Evolutionary conservation across 2,797 vertebrate species (phyloP).

Genomic region (Manis crassicaudata): DNA sequence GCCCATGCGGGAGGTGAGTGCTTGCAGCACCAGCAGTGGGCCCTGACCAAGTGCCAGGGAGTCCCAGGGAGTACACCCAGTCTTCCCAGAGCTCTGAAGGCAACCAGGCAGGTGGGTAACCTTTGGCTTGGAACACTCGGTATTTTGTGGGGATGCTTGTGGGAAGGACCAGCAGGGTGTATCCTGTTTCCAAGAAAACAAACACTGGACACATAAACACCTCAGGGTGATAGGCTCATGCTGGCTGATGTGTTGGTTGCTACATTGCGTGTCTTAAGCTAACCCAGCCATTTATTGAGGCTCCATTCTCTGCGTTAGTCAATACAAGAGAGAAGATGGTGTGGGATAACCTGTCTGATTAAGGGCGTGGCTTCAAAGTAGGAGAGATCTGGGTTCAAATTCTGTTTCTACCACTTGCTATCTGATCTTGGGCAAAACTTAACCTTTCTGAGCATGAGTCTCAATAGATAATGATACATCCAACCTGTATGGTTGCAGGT

Average conservation of each 20-base stretch:
- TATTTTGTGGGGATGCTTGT: not conserved
- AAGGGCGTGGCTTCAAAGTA: not conserved
- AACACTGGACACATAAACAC: not conserved
- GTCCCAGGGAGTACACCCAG: not conserved
- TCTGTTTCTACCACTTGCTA: not conserved
- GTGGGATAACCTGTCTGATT: not conserved
- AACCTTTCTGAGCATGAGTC: not conserved
- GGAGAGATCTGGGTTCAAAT: slow-evolving; percentile 20
- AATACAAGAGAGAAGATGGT: not conserved
- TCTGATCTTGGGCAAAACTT: not conserved
- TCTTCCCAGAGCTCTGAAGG: not conserved
- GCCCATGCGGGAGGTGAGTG: not conserved
- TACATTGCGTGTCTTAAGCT: not conserved
- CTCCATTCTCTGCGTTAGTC: slow-evolving; percentile 3
- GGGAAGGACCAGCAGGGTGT: slow-evolving; percentile 8
- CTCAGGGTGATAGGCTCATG: not conserved
- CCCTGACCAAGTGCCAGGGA: not conserved
- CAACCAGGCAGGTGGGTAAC: not conserved
- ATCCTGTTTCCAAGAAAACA: slow-evolving; percentile 57
- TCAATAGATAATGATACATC: not conserved
- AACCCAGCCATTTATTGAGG: not conserved
- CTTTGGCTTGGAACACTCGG: not conserved
- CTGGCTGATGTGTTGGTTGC: not conserved
- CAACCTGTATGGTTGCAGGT: not conserved
- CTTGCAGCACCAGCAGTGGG: not conserved